A percentile compares a stretch with the other conserved stretches of the same genome.
These are phyloP conservation scores for Carlito syrichta DNA, from an alignment of 2,113 vertebrate species.

Conservation along the genomic window DNA sequence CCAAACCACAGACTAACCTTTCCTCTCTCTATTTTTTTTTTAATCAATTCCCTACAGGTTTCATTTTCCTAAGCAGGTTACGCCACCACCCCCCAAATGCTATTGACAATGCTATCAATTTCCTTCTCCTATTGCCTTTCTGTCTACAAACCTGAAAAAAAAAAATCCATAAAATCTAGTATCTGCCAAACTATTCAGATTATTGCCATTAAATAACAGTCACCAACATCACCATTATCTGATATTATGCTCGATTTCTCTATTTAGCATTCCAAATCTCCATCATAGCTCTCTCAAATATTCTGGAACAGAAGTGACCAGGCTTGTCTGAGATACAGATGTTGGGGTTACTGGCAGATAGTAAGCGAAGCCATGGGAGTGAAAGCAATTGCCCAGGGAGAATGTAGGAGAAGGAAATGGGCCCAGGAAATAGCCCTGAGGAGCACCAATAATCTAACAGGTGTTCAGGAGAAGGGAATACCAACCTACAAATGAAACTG, in stretches of 20 bases:
- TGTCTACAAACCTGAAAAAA: background rate
- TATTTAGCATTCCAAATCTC: background rate
- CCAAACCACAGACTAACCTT: background rate
- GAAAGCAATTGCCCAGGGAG: background rate
- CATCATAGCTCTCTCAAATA: background rate
- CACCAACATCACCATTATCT: background rate
- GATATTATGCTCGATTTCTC: background rate
- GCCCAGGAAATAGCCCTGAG: background rate
- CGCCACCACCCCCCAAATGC: background rate
- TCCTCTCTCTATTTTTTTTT: background rate
- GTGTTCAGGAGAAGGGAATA: background rate
- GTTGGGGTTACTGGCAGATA: background rate
- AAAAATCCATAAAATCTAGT: background rate
- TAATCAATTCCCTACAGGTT: background rate
- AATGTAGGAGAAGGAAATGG: background rate
- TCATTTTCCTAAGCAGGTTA: background rate
- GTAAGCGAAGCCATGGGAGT: background rate
- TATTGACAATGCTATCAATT: background rate
- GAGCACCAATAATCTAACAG: background rate
- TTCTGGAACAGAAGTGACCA: background rate
- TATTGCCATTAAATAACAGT: background rate
- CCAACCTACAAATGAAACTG: background rate
- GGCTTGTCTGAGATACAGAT: background rate
- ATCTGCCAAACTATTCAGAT: background rate
- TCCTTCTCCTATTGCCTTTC: background rate